These are phyloP conservation scores for Chunga burmeisteri DNA, from an alignment of 2,113 vertebrate genomes.

Conservation along the genomic window DNA sequence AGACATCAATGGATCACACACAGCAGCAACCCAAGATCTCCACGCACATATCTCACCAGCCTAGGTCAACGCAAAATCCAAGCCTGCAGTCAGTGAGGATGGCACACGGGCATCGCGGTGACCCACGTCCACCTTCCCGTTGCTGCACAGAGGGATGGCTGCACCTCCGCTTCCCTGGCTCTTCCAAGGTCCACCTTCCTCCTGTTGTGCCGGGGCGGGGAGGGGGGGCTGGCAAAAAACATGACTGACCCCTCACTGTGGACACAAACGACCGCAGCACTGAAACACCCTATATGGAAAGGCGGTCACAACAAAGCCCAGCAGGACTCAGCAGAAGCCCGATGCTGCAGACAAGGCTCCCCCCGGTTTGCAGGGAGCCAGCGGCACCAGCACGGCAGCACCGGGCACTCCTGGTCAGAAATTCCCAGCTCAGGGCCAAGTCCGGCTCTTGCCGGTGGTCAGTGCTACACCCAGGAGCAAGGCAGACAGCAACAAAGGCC, in stretches of 20 bases:
- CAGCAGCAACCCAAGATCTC: background rate
- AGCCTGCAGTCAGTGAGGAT: background rate
- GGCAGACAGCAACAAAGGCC: constrained; percentile 1
- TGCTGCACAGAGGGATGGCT: background rate
- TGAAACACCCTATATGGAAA: background rate
- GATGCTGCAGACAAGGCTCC: background rate
- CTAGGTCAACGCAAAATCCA: background rate
- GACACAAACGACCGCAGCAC: background rate
- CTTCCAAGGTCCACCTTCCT: background rate
- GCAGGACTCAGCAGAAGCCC: background rate
- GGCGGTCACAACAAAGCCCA: background rate
- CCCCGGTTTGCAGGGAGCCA: background rate
- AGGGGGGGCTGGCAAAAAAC: background rate
- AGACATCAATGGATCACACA: background rate
- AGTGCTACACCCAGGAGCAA: background rate
- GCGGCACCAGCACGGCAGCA: background rate
- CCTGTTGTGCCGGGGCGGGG: background rate
- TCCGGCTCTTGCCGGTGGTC: background rate
- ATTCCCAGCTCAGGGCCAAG: background rate
- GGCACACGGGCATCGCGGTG: accelerated
- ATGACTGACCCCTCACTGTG: accelerated
- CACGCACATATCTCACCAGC: background rate
- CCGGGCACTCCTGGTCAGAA: background rate
- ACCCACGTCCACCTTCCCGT: background rate
- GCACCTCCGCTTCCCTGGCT: background rate